Base-by-base conservation (phyloP, 92 coral and sea anemone genomes). In the Phenganax marumi region DNA sequence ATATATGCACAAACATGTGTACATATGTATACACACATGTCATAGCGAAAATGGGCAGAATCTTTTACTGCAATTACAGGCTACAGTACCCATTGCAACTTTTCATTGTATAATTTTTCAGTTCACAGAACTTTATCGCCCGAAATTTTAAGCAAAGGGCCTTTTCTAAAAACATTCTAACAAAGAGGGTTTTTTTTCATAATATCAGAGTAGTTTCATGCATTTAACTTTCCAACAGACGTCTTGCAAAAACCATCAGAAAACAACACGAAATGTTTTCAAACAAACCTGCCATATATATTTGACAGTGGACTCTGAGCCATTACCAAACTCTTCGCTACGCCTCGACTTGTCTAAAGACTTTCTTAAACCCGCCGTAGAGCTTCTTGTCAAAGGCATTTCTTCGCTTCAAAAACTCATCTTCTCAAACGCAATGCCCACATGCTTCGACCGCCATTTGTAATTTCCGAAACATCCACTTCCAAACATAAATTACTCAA, bases 251-350 rank as follows among this genome's bases (percentile, higher is more conserved):
- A 56, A 17, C 18, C 13, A 4, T 58, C 23, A 14, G 65, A 16
- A 3, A 62, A 6, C 14, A 23, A 62, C 8, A 19, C 33, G 19
- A 76, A 48, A 50, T 52, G 33, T 4, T 18, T 53, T 7, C 5
- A 16, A 33, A 48, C 71, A 26, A 80, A 93, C 97, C 96, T 93
- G 92, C 93, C 93, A 91, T 75, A 93, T 88, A 54, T 84, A 85
- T 75, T 91, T 87, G 23, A 88, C 84, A 52, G 97, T 93, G 12
- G 97, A 89, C 51, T 91, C 93, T 26, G 72, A 47, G 57, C 91
- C 91, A 17, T 89, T 83, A 50, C 88, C 80, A 58, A 88, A 93
- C 82, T 93, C 97, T 76, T 93, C 87, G 77, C 97, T 93, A 69
- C 87, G 93, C 69, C 92, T 86, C 16, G 92, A 69, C 18, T 80